A percentile compares a stretch with the other conserved stretches of the same genome.
Evolutionary conservation across 2,888 invertebrate species (phyloP).

Genomic region (Pharmacophagus antenor): DNA sequence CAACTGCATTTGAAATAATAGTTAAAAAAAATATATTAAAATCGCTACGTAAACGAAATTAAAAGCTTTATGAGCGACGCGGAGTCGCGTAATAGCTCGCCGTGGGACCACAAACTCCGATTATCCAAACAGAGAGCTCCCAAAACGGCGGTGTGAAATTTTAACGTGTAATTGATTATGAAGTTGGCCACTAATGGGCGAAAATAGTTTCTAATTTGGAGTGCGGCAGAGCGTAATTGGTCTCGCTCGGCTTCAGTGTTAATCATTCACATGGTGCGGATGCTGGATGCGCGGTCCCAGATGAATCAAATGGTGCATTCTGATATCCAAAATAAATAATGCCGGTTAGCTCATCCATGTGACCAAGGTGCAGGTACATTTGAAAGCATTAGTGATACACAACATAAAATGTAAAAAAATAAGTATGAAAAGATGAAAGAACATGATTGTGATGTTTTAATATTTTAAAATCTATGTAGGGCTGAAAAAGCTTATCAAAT

Average conservation of each 20-base stretch:
- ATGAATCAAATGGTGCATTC: slow-evolving; percentile 48
- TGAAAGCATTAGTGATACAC: background rate
- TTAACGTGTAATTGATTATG: slow-evolving; percentile 80
- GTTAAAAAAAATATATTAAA: slow-evolving; percentile 57
- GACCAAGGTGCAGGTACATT: background rate
- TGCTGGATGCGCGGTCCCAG: slow-evolving; percentile 48
- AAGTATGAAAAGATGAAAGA: no score
- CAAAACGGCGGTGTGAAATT: slow-evolving; percentile 75
- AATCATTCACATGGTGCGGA: slow-evolving; percentile 66
- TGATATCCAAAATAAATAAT: slow-evolving; percentile 47
- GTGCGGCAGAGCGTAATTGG: slow-evolving; percentile 70
- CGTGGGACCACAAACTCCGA: slow-evolving; percentile 79
- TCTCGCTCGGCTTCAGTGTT: slow-evolving; percentile 67
- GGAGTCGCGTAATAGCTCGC: slow-evolving; percentile 69
- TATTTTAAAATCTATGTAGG: no score
- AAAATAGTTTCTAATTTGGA: slow-evolving; percentile 80
- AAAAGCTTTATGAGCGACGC: slow-evolving; percentile 71
- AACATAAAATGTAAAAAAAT: background rate
- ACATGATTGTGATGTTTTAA: no score
- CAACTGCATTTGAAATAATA: slow-evolving; percentile 58
- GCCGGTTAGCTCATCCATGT: slow-evolving; percentile 22
- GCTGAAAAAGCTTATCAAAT: no score
- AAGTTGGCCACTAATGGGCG: slow-evolving; percentile 78
- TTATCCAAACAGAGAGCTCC: slow-evolving; percentile 74
- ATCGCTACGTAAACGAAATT: slow-evolving; percentile 59